phyloP scores from a whole-genome alignment of 2,888 invertebrate genomes.

The Apantesis nais region DNA sequence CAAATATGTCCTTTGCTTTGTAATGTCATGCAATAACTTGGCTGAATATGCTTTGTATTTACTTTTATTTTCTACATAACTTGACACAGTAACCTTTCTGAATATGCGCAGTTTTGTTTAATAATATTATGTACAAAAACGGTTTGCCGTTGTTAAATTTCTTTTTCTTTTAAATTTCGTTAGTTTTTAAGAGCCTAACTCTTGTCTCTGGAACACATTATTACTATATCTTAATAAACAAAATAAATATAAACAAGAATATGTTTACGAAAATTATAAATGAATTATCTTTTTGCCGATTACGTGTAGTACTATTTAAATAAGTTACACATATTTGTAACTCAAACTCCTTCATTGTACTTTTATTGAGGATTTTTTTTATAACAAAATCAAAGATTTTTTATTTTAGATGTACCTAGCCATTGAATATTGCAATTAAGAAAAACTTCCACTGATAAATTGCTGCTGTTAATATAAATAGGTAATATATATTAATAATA shows the following conservation, averaged over 20 bases:
- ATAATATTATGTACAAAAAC: neutral
- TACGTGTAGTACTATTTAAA: no score
- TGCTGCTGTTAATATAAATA: no score
- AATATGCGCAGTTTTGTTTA: neutral
- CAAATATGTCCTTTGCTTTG: constrained; percentile 21
- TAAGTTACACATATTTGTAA: no score
- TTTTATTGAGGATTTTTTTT: no score
- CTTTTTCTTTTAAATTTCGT: neutral
- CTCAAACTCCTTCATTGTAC: no score
- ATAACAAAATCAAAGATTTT: neutral
- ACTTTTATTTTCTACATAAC: constrained; percentile 5
- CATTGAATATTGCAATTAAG: neutral
- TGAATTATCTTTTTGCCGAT: no score
- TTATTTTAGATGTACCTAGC: neutral
- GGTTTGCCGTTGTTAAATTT: neutral
- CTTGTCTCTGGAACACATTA: neutral
- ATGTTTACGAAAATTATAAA: no score
- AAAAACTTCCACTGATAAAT: no score
- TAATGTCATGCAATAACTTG: neutral
- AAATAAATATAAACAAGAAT: no score
- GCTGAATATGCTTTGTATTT: constrained; percentile 4
- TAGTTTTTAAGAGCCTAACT: neutral
- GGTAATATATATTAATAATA: neutral
- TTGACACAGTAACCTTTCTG: neutral
- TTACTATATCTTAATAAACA: no score